phyloP scores from a whole-genome alignment of 2,888 invertebrate genomes.

The Heliconius charithonia region DNA sequence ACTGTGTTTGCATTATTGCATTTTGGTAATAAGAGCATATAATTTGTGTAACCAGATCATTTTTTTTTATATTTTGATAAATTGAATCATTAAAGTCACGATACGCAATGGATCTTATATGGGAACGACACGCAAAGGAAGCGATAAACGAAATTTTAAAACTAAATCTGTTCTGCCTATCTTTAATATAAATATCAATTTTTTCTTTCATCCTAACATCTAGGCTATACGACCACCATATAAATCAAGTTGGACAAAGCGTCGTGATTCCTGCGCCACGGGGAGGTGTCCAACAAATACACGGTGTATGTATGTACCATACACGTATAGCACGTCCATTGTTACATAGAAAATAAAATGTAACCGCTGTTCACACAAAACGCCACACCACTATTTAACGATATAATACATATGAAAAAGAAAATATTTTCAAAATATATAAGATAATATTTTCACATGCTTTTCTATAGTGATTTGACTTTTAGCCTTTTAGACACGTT shows the following conservation, averaged over 20 bases:
- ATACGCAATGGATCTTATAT: too few relatives aligned
- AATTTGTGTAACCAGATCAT: too few relatives aligned
- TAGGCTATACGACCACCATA: constrained; percentile 12
- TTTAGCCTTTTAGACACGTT: too few relatives aligned
- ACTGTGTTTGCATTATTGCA: too few relatives aligned
- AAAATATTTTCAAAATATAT: not conserved
- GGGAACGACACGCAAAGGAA: too few relatives aligned
- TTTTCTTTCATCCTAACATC: not conserved
- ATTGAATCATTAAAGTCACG: too few relatives aligned
- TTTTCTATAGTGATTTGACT: not conserved
- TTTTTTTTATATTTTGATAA: too few relatives aligned
- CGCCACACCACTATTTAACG: not conserved
- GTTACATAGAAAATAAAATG: constrained; percentile 24
- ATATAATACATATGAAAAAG: not conserved
- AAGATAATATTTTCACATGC: too few relatives aligned
- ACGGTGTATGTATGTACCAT: not conserved
- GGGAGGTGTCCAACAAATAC: constrained; percentile 14
- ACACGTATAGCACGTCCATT: not conserved
- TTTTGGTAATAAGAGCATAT: too few relatives aligned
- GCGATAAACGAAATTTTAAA: too few relatives aligned
- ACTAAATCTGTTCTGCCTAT: too few relatives aligned
- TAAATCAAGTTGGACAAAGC: constrained; percentile 29
- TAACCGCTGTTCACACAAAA: constrained; percentile 15
- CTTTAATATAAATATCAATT: not conserved
- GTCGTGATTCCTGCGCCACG: constrained; percentile 24